Percentiles rank a stretch among this genome's conserved stretches.
These are phyloP conservation scores for Linepithema humile DNA, from an alignment of 1,140 invertebrate species.

Conservation along the genomic window DNA sequence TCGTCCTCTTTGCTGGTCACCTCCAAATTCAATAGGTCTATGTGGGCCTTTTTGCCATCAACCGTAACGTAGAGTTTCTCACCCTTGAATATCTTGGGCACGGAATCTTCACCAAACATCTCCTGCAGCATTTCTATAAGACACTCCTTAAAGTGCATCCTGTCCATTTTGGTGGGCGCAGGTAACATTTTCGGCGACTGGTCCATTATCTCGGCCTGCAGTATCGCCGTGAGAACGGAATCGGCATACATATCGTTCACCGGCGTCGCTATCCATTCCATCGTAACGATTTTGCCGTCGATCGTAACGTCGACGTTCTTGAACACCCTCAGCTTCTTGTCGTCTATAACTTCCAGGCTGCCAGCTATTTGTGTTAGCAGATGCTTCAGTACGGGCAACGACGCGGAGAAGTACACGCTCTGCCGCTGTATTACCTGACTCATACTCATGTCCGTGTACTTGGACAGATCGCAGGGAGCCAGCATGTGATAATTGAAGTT, in stretches of 20 bases:
- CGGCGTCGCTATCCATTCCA: conserved; percentile 97
- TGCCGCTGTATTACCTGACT: conserved; percentile 96
- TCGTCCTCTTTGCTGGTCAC: conserved; percentile 93
- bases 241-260: conserved; percentile 99
- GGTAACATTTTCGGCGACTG: conserved; percentile 86
- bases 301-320: conserved; percentile 92
- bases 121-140: conserved; percentile 96
- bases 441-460: conserved; percentile 98
- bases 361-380: conserved; percentile 93
- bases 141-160: conserved; percentile 96
- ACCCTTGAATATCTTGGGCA: conserved; percentile 97
- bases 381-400: conserved; percentile 91
- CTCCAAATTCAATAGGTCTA: conserved; percentile 92
- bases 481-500: conserved; percentile 99
- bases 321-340: conserved; percentile 91
- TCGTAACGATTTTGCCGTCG: conserved; percentile 93
- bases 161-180: conserved; percentile 89
- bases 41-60: conserved; percentile 93
- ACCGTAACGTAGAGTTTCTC: conserved; percentile 95
- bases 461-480: conserved; percentile 95
- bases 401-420: conserved; percentile 94
- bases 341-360: conserved; percentile 90
- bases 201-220: conserved; percentile 90
- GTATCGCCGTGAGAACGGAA: conserved; percentile 93
- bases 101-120: conserved; percentile 97